Conservation (phyloP, 2,113 vertebrate genomes). For the Balaenoptera acutorostrata region DNA sequence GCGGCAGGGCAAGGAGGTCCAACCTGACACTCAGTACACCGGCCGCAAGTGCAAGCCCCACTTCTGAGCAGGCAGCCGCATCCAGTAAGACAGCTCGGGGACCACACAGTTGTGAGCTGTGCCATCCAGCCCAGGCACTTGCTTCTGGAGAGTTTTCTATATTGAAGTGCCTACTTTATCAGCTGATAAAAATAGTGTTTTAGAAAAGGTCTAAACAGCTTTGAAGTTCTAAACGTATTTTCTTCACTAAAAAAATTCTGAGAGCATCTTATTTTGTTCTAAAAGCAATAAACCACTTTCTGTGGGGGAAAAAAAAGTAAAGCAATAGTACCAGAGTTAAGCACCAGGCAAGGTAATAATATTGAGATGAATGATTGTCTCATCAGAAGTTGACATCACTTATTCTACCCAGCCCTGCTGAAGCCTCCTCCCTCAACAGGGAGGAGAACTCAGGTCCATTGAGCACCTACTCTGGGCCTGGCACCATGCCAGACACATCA, state of each 20-base stretch:
- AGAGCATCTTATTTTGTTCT: slow-evolving; percentile 2
- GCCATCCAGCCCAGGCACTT: too few species aligned
- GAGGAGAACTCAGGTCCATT: not conserved
- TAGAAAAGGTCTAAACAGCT: not conserved
- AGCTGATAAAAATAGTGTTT: not conserved
- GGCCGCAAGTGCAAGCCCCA: slow-evolving; percentile 89
- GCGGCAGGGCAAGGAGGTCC: slow-evolving; percentile 92
- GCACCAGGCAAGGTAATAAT: not conserved
- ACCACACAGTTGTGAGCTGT: not conserved
- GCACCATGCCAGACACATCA: not conserved
- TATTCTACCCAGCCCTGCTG: not conserved
- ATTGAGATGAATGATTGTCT: not conserved
- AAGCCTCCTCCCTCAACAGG: not conserved
- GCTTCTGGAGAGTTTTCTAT: not conserved
- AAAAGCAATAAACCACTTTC: slow-evolving; percentile 50
- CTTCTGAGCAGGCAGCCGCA: slow-evolving; percentile 76
- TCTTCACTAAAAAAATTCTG: not conserved
- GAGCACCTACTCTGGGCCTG: not conserved
- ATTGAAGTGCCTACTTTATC: not conserved
- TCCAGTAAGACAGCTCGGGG: fast-evolving
- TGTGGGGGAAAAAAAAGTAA: not conserved
- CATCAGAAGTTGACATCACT: not conserved
- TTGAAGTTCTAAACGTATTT: not conserved
- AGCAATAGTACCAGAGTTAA: not conserved
- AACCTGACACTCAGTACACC: slow-evolving; percentile 92